phyloP scores from a whole-genome alignment of 2,113 vertebrate species.

The Forbesichthys agassizii region DNA sequence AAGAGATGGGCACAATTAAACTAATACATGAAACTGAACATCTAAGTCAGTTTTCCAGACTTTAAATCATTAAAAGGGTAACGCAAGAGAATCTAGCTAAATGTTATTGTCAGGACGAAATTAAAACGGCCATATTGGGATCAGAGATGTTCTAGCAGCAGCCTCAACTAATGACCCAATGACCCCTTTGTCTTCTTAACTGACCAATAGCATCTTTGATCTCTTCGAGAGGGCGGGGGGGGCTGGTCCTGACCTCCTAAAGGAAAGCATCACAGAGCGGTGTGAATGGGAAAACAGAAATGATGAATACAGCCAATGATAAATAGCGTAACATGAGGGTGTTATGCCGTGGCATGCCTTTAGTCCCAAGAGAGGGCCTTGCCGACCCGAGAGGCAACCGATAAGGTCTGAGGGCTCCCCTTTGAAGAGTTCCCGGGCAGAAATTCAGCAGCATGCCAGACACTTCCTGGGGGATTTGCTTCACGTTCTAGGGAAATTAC shows the following conservation, averaged over 20 bases:
- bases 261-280: slow-evolving; percentile 48
- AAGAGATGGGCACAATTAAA: slow-evolving; percentile 13
- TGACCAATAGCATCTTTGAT: slow-evolving; percentile 74
- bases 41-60: slow-evolving; percentile 38
- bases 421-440: slow-evolving; percentile 74
- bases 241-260: slow-evolving; percentile 36
- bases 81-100: slow-evolving; percentile 43
- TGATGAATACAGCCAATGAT: slow-evolving; percentile 71
- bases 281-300: slow-evolving; percentile 69
- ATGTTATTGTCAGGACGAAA: slow-evolving; percentile 18
- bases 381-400: slow-evolving; percentile 68
- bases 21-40: slow-evolving; percentile 14
- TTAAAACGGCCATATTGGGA: slow-evolving; percentile 47
- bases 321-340: slow-evolving; percentile 75
- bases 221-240: slow-evolving; percentile 47
- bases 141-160: slow-evolving; percentile 17
- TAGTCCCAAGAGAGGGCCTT: slow-evolving; percentile 75
- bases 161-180: slow-evolving; percentile 41
- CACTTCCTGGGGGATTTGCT: slow-evolving; percentile 59
- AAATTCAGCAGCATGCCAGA: slow-evolving; percentile 72
- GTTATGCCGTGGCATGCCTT: slow-evolving; percentile 76
- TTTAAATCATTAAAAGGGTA: slow-evolving; percentile 43
- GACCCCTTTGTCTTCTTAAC: slow-evolving; percentile 46
- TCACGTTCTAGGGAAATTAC: slow-evolving; percentile 1
- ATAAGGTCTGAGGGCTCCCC: slow-evolving; percentile 55